Evolutionary conservation across 2,797 vertebrate genomes (phyloP).

Genomic region (Psittacula echo): DNA sequence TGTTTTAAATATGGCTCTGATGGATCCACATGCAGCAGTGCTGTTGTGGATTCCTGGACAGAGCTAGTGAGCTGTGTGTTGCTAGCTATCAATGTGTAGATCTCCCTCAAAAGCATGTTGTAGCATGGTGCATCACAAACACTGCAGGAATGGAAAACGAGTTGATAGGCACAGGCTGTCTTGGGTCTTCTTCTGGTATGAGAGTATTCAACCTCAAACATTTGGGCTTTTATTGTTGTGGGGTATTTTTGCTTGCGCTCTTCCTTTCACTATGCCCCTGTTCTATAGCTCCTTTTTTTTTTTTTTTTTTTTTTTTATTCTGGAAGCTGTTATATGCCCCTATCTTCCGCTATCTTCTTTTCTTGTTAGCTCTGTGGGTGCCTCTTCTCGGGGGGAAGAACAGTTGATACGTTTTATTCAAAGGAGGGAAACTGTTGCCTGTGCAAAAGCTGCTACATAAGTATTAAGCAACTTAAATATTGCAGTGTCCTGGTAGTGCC

Average conservation of each 20-base stretch:
- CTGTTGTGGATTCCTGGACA: background rate
- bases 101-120: background rate
- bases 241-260: background rate
- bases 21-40: too few relatives aligned
- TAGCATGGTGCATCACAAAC: background rate
- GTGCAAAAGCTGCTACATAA: background rate
- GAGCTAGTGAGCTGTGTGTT: background rate
- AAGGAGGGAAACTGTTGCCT: background rate
- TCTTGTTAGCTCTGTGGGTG: background rate
- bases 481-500: background rate
- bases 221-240: background rate
- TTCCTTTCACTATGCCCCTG: background rate
- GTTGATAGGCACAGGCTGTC: too few relatives aligned
- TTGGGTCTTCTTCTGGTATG: background rate
- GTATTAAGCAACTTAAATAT: background rate
- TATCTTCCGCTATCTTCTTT: background rate
- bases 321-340: background rate
- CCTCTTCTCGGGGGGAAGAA: background rate
- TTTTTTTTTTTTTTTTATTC: too few relatives aligned
- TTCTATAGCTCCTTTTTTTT: background rate
- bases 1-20: background rate
- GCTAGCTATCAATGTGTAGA: background rate
- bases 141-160: background rate
- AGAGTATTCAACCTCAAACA: background rate
- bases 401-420: background rate